A percentile compares a stretch with the other conserved stretches of the same genome.
Evolutionary conservation across 2,888 invertebrate genomes (phyloP).

Genomic region (Cyclophora albipunctata): DNA sequence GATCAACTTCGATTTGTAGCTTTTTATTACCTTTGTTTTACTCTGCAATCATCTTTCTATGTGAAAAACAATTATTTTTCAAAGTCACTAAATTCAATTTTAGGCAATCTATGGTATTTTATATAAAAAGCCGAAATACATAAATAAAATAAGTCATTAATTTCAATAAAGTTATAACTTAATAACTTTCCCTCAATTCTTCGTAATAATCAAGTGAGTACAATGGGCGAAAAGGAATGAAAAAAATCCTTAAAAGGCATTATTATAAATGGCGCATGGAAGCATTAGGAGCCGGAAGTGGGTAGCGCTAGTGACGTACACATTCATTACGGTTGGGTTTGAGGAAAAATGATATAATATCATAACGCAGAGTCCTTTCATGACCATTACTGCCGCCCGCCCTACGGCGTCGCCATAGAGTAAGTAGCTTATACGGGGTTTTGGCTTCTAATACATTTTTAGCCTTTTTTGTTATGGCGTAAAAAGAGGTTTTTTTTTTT

Average conservation of each 20-base stretch:
- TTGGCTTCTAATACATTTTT: neutral
- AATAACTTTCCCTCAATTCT: conserved; percentile 10
- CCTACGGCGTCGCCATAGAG: conserved; percentile 32
- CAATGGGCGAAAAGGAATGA: conserved; percentile 29
- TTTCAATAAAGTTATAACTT: conserved; percentile 10
- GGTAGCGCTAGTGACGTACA: conserved; percentile 33
- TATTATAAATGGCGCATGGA: conserved; percentile 40
- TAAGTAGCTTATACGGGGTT: neutral
- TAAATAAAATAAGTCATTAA: neutral
- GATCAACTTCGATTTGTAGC: too few relatives aligned
- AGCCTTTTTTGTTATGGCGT: neutral
- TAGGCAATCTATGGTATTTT: too few relatives aligned
- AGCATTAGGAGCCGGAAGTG: conserved; percentile 69
- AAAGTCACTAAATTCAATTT: too few relatives aligned
- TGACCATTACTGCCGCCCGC: conserved; percentile 61
- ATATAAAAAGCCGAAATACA: too few relatives aligned
- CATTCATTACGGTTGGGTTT: conserved; percentile 59
- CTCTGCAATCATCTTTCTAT: too few relatives aligned
- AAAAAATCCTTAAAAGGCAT: conserved; percentile 31
- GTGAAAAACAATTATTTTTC: too few relatives aligned
- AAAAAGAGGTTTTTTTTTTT: neutral
- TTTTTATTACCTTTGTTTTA: too few relatives aligned
- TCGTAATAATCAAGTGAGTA: conserved; percentile 15
- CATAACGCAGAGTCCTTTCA: conserved; percentile 62
- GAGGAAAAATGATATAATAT: conserved; percentile 72